Percentiles rank a stretch among this genome's conserved stretches.
Evolutionary conservation across 2,888 invertebrate genomes (phyloP).

Genomic region (Scelioninae gen. 1): DNA sequence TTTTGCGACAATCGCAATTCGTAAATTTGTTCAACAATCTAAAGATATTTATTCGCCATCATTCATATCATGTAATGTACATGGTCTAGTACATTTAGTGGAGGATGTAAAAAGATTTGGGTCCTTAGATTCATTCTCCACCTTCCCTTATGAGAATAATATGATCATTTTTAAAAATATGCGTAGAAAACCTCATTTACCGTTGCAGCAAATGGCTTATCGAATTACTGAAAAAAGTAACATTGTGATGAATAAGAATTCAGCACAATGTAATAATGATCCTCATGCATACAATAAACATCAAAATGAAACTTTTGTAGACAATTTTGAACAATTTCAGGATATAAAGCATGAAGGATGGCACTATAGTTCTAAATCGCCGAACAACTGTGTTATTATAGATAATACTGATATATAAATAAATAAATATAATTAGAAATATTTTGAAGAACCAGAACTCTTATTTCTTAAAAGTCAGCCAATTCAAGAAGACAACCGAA

Average conservation of each 20-base stretch:
- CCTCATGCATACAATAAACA: no score
- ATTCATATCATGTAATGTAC: constrained; percentile 19
- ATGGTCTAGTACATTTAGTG: constrained; percentile 32
- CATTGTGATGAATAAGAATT: no score
- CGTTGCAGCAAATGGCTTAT: constrained; percentile 33
- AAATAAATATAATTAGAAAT: no score
- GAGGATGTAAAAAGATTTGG: constrained; percentile 42
- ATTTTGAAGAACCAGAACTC: no score
- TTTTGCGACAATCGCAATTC: no score
- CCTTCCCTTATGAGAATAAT: constrained; percentile 46
- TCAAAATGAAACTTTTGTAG: no score
- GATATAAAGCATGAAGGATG: background rate
- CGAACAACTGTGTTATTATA: no score
- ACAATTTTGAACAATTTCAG: background rate
- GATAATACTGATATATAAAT: no score
- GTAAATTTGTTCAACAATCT: constrained; percentile 15
- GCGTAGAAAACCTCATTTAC: constrained; percentile 30
- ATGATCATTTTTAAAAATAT: constrained; percentile 34
- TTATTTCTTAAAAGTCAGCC: no score
- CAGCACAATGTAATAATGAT: no score
- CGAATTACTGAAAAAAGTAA: constrained; percentile 1
- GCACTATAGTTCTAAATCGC: background rate
- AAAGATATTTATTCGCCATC: constrained; percentile 21
- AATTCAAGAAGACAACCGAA: no score
- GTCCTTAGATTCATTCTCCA: constrained; percentile 27